phyloP scores from a whole-genome alignment of 2,888 invertebrate genomes.

The Sericinus montela region DNA sequence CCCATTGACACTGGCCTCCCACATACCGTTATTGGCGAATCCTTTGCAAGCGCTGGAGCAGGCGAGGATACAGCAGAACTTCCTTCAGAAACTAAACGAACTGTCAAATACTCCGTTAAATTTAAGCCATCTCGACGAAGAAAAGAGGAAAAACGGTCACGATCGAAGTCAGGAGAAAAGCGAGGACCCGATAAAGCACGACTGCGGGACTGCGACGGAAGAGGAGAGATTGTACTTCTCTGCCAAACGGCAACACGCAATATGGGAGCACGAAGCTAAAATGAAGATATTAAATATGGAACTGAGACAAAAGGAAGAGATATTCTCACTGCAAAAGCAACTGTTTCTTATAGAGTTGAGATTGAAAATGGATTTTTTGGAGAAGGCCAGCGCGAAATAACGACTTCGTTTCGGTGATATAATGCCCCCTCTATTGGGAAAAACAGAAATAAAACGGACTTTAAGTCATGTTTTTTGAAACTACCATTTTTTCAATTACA shows the following conservation, averaged over 20 bases:
- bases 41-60: slow-evolving; percentile 66
- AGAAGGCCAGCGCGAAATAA: slow-evolving; percentile 69
- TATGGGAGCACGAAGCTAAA: slow-evolving; percentile 74
- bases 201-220: slow-evolving; percentile 52
- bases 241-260: slow-evolving; percentile 70
- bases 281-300: slow-evolving; percentile 76
- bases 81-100: slow-evolving; percentile 63
- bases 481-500: not conserved
- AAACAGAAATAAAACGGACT: not conserved
- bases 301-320: slow-evolving; percentile 68
- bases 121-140: slow-evolving; percentile 64
- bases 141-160: slow-evolving; percentile 46
- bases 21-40: slow-evolving; percentile 46
- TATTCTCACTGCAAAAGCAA: slow-evolving; percentile 72
- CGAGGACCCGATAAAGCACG: slow-evolving; percentile 46
- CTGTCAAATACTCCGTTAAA: slow-evolving; percentile 69
- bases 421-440: not conserved
- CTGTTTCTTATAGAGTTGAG: slow-evolving; percentile 69
- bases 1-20: slow-evolving; percentile 33
- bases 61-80: slow-evolving; percentile 63
- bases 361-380: slow-evolving; percentile 74
- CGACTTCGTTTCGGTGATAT: slow-evolving; percentile 1
- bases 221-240: slow-evolving; percentile 65
- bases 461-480: slow-evolving; percentile 8
- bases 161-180: slow-evolving; percentile 37